Base-by-base conservation (phyloP, 64 coral and sea anemone genomes). In the Pachyseris speciosa region DNA sequence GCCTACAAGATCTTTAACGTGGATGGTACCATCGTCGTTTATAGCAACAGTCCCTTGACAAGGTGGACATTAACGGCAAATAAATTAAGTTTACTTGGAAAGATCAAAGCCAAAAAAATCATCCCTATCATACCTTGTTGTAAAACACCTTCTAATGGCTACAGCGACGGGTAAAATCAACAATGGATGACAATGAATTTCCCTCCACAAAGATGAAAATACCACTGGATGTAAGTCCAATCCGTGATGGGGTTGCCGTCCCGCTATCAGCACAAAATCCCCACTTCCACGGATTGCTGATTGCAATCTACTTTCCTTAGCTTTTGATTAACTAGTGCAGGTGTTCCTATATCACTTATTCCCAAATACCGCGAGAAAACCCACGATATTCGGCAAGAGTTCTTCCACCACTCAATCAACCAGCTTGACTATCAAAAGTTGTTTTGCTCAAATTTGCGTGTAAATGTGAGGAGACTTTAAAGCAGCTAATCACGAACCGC, bases 161-260 rank as follows among this genome's bases (percentile, higher is more conserved):
- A 57, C 77, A 61, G 77, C 52, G 51, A 38, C 20, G 13, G 53
- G 4, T 24, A 80, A 61, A 59, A 52, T 80, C 53, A 80, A 60
- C 53, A 80, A 60, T 80, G 50, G 37, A 80, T 58, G 59, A 38
- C 76, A 80, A 80, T 38, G 76, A 80, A 80, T 59, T 24, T 80
- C 49, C n/a, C 52, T 60, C 49, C 10, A 61, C 42, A 80, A 39
- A 11, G 16, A 34, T 50, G 45, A 77, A 77, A 30, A 29, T 32
- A 34, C 12, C 51, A 80, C 77, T 10, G 53, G 52, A 59, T 37
- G 24, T 36, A 17, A 5, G 19, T 55, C 57, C 75, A 55, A 36
- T 55, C 45, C 72, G 49, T 34, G 27, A 4, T 67, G 32, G n/a
- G n/a, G 33, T 61, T 61, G 77, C 36, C 34, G 12, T 38, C 50